Base-by-base conservation (phyloP, 2,797 vertebrate genomes). In the Leuciscus waleckii region DNA sequence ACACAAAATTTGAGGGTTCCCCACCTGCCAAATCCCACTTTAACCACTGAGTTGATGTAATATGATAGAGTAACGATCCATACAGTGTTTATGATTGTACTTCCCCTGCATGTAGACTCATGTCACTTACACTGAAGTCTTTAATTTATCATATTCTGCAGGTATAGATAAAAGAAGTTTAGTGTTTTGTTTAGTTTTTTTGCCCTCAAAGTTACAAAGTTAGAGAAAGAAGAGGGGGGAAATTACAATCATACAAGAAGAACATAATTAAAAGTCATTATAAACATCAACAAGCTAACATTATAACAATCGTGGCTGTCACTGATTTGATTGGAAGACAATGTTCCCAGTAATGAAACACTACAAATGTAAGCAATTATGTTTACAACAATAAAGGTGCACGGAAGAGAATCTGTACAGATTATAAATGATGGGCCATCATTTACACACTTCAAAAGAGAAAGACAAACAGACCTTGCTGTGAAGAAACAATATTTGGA, bases 271-370 rank as follows among this genome's bases (percentile, higher is more conserved):
- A 79, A 79, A 63, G 35, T 65, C 49, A 86, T 84, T 84, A 84
- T 69, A 69, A 75, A 68, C 61, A 78, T 69, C 74, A 84, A 78
- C 73, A 84, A 77, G 63, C 61, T 69, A 77, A 69, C 74, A 70
- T 69, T 58, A 78, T 75, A 75, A 63, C 71, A 7, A 83, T 69
- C 11, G 17, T 35, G 46, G 13, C 46, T 70, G 74, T 58, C 74
- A 84, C 74, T 58, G 63, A 69, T 58, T 78, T 84, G 82, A 84
- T 78, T 84, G 74, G 74, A 78, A 69, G 63, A 78, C 74, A 84
- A 43, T 78, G 82, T 78, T 58, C 11, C 13, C 82, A 23, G 74
- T 78, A 69, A 69, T 69, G 43, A 78, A 69, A 58, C 74, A 58
- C 26, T 35, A 68, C n/a, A 78, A 68, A 77, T 29, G 26, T 69